Evolutionary conservation across 2,113 vertebrate genomes (phyloP).

Genomic region (Vanacampus margaritifer): DNA sequence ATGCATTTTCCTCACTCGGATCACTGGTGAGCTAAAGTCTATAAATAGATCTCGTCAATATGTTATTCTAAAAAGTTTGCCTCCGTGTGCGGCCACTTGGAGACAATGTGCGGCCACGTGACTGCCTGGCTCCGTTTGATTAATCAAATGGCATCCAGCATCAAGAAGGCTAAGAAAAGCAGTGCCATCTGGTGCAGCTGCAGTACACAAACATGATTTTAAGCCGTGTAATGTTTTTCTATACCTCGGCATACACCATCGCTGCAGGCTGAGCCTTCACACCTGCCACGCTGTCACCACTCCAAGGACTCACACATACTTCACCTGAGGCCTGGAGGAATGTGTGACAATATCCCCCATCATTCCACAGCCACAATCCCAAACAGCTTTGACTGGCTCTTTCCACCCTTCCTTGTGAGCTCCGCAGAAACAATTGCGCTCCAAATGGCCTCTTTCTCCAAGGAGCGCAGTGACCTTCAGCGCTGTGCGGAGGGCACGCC

Average conservation of each 20-base stretch:
- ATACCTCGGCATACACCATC: not conserved
- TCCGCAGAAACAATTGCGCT: conserved; percentile 55
- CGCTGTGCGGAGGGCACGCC: conserved; percentile 61
- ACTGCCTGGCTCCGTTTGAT: no score
- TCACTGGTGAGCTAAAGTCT: no score
- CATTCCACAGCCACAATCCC: conserved; percentile 52
- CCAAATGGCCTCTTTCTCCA: conserved; percentile 61
- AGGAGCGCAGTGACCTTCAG: conserved; percentile 66
- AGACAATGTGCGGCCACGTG: no score
- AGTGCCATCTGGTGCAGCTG: not conserved
- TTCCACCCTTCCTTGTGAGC: conserved; percentile 46
- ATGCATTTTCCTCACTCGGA: no score
- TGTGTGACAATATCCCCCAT: conserved; percentile 22
- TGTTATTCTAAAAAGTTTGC: no score
- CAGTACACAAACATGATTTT: not conserved
- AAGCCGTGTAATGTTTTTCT: not conserved
- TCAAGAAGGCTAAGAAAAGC: not conserved
- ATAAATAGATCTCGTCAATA: no score
- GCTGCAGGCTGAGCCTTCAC: not conserved
- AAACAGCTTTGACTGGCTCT: conserved; percentile 57
- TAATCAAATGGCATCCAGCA: no score
- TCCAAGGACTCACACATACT: conserved; percentile 30
- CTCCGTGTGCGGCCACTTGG: no score
- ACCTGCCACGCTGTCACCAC: conserved; percentile 2
- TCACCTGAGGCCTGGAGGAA: conserved; percentile 5